Evolutionary conservation across 2,797 vertebrate species (phyloP), one percentile per base, ranked within the genome.

Genomic region (Enteromius treurensis): DNA sequence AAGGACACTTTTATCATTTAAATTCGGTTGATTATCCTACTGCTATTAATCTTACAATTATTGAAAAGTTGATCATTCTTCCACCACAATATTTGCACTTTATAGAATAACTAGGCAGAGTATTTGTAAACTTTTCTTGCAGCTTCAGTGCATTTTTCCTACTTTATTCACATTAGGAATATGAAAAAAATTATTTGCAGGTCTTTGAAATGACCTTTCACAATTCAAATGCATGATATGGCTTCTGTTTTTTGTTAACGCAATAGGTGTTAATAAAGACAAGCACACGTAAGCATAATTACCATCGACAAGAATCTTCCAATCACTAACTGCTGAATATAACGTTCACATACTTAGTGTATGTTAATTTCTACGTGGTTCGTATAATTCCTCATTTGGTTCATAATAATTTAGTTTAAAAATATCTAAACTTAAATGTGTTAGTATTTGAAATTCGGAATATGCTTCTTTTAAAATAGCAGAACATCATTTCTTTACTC

Each of bases 401-500:
- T 64, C 23, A 19, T 73, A 62, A 40, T 49, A 60, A 45, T 11
- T 81, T 37, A 34, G 58, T 81, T 62, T 0, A 15, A 60, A n/a
- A 19, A 81, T 47, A 47, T 47, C 73, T 6, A 32, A 13, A 29
- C 19, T n/a, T 74, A 62, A 64, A n/a, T 73, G 40, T 23, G 45
- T 81, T 23, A 32, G 42, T 42, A 74, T 64, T 62, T 40, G 5
- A 74, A 65, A 82, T n/a, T 17, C n/a, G 9, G 19, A 32, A 74
- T 15, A n/a, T 47, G 5, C 34, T 51, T 62, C 75, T 21, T 47
- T 70, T 45, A 70, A 21, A 64, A 67, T 8, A 51, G 17, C 5
- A 53, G 19, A 74, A 34, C 49, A n/a, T 53, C 1, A 15, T n/a
- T 77, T 42, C 37, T 21, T 47, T 65, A 13, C 23, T 32, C 7